phyloP scores from a whole-genome alignment of 2,888 invertebrate genomes.

The Tribolium freemani region DNA sequence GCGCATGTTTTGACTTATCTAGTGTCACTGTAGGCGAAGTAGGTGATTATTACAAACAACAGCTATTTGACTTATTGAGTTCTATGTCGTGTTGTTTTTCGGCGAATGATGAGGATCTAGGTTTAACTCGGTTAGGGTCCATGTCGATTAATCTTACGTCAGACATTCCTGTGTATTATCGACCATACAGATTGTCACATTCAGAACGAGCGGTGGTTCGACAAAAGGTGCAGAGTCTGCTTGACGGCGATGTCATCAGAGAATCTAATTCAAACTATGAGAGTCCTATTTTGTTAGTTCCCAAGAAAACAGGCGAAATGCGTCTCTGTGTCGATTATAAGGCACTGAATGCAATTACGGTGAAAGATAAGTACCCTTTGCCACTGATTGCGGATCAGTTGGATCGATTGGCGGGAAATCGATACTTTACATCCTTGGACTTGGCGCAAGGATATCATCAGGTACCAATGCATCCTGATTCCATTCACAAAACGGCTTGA shows the following conservation, averaged over 20 bases:
- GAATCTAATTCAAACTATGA: constrained; percentile 40
- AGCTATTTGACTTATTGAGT: not conserved
- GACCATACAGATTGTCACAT: constrained; percentile 37
- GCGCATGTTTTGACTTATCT: not conserved
- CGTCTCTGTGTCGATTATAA: constrained; percentile 40
- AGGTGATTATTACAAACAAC: not conserved
- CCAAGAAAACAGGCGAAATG: constrained; percentile 33
- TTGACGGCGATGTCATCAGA: constrained; percentile 32
- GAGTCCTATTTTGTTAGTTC: constrained; percentile 33
- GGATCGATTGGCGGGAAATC: too few relatives aligned
- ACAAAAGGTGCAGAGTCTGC: constrained; percentile 34
- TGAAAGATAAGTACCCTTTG: constrained; percentile 23
- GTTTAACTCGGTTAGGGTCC: too few relatives aligned
- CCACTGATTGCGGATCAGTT: too few relatives aligned
- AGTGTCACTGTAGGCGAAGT: not conserved
- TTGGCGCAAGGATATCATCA: too few relatives aligned
- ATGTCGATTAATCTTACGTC: too few relatives aligned
- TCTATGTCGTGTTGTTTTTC: constrained; percentile 7
- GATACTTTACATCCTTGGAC: too few relatives aligned
- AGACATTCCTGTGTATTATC: constrained; percentile 36
- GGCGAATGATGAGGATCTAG: constrained; percentile 27
- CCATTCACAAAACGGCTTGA: too few relatives aligned
- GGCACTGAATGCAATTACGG: constrained; percentile 38
- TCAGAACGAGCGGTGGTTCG: constrained; percentile 31
- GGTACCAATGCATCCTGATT: too few relatives aligned